Evolutionary conservation across 2,797 vertebrate species (phyloP).

Genomic region (Fratercula arctica): DNA sequence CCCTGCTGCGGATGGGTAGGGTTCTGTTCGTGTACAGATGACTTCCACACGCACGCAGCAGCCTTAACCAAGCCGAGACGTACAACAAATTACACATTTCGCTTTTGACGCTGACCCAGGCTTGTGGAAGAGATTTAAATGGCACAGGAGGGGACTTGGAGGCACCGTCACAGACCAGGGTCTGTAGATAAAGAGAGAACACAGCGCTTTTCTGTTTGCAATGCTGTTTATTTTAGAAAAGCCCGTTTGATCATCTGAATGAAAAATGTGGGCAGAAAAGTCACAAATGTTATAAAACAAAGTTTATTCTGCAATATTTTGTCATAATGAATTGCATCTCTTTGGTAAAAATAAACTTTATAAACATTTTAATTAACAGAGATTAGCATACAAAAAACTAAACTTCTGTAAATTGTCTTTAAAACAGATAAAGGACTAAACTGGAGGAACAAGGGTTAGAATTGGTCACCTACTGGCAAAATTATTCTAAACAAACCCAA

Average conservation of each 20-base stretch:
- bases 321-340: conserved; percentile 99
- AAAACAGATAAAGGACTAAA: conserved; percentile 74
- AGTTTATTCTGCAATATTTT: conserved; percentile 99
- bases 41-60: not conserved
- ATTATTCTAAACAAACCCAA: conserved; percentile 74
- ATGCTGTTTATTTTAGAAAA: conserved; percentile 70
- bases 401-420: conserved; percentile 86
- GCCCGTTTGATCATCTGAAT: conserved; percentile 60
- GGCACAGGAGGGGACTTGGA: not conserved
- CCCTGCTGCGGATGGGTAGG: not conserved
- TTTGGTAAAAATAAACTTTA: conserved; percentile 99
- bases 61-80: not conserved
- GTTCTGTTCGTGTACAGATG: not conserved
- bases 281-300: conserved; percentile 88
- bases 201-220: conserved; percentile 48
- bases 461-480: conserved; percentile 76
- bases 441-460: conserved; percentile 67
- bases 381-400: conserved; percentile 99
- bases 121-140: not conserved
- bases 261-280: conserved; percentile 64
- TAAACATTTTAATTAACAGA: conserved; percentile 99
- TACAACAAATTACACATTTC: not conserved
- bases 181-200: conserved; percentile 54
- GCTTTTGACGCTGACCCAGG: not conserved
- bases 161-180: not conserved